phyloP scores from a whole-genome alignment of 2,888 invertebrate species.

The Calameuta idolon region DNA sequence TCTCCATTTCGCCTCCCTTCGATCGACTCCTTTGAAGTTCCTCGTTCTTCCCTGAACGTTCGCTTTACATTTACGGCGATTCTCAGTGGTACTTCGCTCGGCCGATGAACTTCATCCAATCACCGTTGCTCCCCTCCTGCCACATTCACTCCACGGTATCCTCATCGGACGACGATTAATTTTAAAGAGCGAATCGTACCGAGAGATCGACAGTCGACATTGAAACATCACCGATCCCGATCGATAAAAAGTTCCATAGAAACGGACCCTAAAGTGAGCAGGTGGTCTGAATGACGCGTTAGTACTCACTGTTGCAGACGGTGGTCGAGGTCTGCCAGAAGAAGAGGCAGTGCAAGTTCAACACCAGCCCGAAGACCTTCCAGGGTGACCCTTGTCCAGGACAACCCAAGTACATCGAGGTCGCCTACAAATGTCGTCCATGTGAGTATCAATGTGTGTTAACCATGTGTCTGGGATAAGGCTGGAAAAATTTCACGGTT shows the following conservation, averaged over 20 bases:
- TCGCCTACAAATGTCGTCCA: conserved; percentile 96
- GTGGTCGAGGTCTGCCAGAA: conserved; percentile 95
- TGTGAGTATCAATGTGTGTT: conserved; percentile 76
- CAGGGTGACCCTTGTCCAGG: conserved; percentile 94
- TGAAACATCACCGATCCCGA: background rate
- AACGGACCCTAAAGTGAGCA: conserved; percentile 48
- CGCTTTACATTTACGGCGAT: background rate
- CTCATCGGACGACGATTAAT: background rate
- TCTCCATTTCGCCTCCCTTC: background rate
- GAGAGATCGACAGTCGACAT: background rate
- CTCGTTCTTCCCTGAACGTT: conserved; percentile 9
- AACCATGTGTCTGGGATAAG: background rate
- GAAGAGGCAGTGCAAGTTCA: conserved; percentile 90
- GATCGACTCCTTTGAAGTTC: conserved; percentile 15
- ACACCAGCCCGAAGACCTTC: conserved; percentile 88
- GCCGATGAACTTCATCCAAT: background rate
- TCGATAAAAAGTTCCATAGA: background rate
- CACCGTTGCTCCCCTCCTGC: background rate
- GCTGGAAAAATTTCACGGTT: background rate
- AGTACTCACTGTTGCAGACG: conserved; percentile 93
- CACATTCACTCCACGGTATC: background rate
- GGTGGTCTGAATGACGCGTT: conserved; percentile 69
- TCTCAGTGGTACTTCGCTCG: background rate
- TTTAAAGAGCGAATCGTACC: background rate
- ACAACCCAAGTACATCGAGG: conserved; percentile 92